These are phyloP conservation scores for Scytalopus superciliaris DNA, from an alignment of 2,113 vertebrate genomes.

Conservation along the genomic window DNA sequence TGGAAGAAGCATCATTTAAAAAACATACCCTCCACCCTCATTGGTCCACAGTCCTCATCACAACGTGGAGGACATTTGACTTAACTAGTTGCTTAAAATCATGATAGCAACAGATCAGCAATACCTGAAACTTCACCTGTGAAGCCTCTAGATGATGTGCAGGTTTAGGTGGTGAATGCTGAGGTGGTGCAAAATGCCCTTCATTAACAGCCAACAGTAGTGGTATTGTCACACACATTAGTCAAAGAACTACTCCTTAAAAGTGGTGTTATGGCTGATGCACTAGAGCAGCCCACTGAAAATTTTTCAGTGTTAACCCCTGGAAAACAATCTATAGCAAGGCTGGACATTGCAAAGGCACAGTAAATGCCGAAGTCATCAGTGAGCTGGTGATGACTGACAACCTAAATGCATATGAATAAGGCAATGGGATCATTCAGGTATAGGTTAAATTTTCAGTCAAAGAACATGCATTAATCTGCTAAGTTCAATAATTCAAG, in stretches of 20 bases:
- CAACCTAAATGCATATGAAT: background rate
- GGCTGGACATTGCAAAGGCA: background rate
- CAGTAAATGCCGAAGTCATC: background rate
- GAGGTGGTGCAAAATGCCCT: background rate
- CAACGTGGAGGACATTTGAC: background rate
- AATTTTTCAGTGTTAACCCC: background rate
- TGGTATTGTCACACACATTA: rapidly evolving
- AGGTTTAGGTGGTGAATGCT: background rate
- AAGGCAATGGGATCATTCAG: background rate
- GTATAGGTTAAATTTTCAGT: background rate
- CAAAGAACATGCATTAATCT: background rate
- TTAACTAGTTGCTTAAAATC: background rate
- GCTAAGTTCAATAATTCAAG: background rate
- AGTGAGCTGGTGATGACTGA: background rate
- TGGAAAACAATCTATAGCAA: background rate
- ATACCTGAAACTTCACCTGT: background rate
- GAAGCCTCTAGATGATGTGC: background rate
- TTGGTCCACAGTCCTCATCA: background rate
- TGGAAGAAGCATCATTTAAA: background rate
- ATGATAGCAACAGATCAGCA: background rate
- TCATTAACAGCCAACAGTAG: background rate
- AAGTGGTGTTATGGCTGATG: background rate
- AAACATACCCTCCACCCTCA: background rate
- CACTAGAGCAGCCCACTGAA: background rate
- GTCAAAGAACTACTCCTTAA: background rate